These are phyloP conservation scores for Diorhabda elongata DNA, from an alignment of 1,140 invertebrate genomes.

Conservation along the genomic window DNA sequence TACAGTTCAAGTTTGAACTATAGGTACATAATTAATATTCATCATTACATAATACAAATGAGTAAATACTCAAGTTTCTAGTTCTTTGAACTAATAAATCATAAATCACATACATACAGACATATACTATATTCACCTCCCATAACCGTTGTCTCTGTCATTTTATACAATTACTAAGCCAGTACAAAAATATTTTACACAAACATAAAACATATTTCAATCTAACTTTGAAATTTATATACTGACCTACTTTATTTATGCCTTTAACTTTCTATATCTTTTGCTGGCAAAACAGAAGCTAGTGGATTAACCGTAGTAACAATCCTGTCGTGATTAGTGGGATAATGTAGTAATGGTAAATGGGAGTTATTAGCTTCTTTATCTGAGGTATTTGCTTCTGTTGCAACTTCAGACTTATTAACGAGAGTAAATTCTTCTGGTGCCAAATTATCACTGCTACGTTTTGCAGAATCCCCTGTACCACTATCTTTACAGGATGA, in stretches of 20 bases:
- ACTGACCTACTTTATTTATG: not conserved
- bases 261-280: conserved; percentile 8
- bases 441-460: conserved; percentile 50
- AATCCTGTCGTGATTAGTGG: conserved; percentile 42
- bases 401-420: conserved; percentile 17
- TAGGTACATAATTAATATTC: no score
- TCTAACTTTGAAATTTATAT: conserved; percentile 7
- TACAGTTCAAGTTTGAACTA: no score
- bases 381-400: not conserved
- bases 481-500: conserved; percentile 64
- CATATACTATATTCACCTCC: no score
- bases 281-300: conserved; percentile 11
- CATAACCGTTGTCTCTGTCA: no score
- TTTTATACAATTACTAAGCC: no score
- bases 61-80: no score
- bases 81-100: no score
- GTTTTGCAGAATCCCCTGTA: conserved; percentile 62
- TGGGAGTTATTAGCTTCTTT: conserved; percentile 25
- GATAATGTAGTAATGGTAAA: conserved; percentile 37
- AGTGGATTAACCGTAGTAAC: not conserved
- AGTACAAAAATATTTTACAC: no score
- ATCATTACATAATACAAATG: no score
- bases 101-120: no score
- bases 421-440: conserved; percentile 34
- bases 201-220: not conserved